These are phyloP conservation scores for Hydraecia micacea DNA, from an alignment of 2,888 invertebrate genomes.

Conservation along the genomic window DNA sequence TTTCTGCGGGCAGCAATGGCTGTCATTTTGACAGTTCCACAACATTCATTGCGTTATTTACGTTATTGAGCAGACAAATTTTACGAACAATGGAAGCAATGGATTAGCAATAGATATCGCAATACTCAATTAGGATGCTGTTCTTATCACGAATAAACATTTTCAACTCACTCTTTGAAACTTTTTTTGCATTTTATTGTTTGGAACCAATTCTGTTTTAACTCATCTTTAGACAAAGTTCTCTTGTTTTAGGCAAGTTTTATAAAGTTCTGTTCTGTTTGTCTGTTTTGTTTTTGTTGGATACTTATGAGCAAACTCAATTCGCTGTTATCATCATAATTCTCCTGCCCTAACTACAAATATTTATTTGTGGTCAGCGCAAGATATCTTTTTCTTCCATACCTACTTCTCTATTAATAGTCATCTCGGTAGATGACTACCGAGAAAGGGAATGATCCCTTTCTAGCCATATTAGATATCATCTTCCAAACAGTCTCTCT, in stretches of 20 bases:
- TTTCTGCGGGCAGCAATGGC: not conserved
- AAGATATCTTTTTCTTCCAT: too few species aligned
- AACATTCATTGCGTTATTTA: not conserved
- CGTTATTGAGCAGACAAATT: not conserved
- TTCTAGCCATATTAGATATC: too few species aligned
- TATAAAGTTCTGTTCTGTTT: not conserved
- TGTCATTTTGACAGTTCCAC: not conserved
- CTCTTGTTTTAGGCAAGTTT: not conserved
- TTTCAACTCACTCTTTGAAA: not conserved
- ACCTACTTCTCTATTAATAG: too few species aligned
- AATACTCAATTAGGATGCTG: too few species aligned
- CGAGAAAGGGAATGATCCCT: too few species aligned
- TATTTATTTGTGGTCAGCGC: too few species aligned
- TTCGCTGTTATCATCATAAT: not conserved
- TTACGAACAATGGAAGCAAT: not conserved
- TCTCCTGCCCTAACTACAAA: too few species aligned
- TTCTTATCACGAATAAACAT: not conserved
- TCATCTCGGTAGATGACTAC: too few species aligned
- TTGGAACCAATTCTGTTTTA: not conserved
- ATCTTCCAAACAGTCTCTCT: too few species aligned
- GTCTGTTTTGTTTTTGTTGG: not conserved
- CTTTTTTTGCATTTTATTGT: not conserved
- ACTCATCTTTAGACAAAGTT: conserved; percentile 15
- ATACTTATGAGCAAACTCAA: not conserved
- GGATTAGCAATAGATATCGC: not conserved